A percentile compares a stretch with the other conserved stretches of the same genome.
phyloP scores from a whole-genome alignment of 2,797 vertebrate genomes.

The Onychomys torridus region DNA sequence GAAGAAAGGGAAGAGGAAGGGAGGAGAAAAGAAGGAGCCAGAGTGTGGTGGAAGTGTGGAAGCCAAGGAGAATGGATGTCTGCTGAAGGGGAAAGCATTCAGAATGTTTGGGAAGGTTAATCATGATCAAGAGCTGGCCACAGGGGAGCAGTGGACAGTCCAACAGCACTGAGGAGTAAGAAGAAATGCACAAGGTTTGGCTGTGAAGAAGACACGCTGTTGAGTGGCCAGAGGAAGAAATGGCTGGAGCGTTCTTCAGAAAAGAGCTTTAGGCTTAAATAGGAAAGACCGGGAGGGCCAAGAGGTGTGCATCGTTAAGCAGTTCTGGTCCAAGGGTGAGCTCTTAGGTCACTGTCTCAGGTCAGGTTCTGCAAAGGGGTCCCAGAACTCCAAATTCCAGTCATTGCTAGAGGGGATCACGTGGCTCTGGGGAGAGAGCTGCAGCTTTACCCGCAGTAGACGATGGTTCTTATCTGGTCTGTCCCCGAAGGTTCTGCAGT shows the following conservation, averaged over 20 bases:
- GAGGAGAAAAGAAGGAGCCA: not conserved
- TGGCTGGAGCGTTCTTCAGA: not conserved
- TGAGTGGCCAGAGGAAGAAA: not conserved
- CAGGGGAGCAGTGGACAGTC: not conserved
- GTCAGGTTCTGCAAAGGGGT: not conserved
- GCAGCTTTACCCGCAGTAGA: not conserved
- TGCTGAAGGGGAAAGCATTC: not conserved
- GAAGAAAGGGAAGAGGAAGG: not conserved
- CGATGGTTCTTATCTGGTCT: not conserved
- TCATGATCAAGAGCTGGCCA: not conserved
- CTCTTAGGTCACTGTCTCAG: not conserved
- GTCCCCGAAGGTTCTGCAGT: not conserved
- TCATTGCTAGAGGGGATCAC: not conserved
- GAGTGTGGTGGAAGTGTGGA: not conserved
- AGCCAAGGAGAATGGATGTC: not conserved
- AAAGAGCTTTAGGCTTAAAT: not conserved
- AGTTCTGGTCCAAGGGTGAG: not conserved
- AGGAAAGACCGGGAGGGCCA: not conserved
- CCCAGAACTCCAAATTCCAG: not conserved
- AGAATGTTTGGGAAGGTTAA: not conserved
- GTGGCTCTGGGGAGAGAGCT: not conserved
- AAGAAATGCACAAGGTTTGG: not conserved
- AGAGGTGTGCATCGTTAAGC: not conserved
- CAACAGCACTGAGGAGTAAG: not conserved
- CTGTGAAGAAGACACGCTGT: not conserved